Evolutionary conservation across 2,888 invertebrate genomes (phyloP).

Genomic region (Charanyca ferruginea): DNA sequence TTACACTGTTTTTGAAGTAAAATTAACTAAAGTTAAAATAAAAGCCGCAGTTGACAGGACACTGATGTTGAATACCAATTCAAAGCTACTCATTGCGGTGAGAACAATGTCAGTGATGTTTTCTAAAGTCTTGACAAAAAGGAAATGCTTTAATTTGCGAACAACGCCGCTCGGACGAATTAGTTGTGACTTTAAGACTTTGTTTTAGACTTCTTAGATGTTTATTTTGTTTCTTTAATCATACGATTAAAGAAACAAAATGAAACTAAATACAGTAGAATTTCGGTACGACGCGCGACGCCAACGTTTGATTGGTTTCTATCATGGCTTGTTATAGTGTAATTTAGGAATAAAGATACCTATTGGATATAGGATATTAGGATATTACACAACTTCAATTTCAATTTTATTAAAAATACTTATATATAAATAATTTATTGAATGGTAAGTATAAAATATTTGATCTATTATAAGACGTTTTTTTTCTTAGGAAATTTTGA

Average conservation of each 20-base stretch:
- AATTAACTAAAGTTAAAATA: not conserved
- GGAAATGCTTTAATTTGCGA: slow-evolving; percentile 63
- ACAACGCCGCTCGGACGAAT: slow-evolving; percentile 29
- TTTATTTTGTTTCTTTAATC: too few species aligned
- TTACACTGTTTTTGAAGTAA: not conserved
- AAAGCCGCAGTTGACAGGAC: slow-evolving; percentile 1
- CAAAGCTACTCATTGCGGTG: slow-evolving; percentile 5
- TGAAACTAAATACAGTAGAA: not conserved
- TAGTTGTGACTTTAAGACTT: slow-evolving; percentile 42
- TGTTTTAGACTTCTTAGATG: slow-evolving; percentile 1
- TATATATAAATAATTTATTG: too few species aligned
- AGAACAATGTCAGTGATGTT: slow-evolving; percentile 14
- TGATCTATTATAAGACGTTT: too few species aligned
- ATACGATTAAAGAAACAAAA: too few species aligned
- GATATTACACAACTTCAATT: too few species aligned
- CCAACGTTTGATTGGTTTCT: not conserved
- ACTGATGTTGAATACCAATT: slow-evolving; percentile 13
- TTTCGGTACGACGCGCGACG: too few species aligned
- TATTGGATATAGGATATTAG: too few species aligned
- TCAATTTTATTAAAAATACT: too few species aligned
- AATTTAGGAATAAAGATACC: too few species aligned
- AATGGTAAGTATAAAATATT: too few species aligned
- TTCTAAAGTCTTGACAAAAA: slow-evolving; percentile 21
- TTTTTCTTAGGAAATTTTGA: too few species aligned
- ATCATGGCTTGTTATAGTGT: too few species aligned